Evolutionary conservation across 2,797 vertebrate species (phyloP).

Genomic region (Premnoplex brunnescens): DNA sequence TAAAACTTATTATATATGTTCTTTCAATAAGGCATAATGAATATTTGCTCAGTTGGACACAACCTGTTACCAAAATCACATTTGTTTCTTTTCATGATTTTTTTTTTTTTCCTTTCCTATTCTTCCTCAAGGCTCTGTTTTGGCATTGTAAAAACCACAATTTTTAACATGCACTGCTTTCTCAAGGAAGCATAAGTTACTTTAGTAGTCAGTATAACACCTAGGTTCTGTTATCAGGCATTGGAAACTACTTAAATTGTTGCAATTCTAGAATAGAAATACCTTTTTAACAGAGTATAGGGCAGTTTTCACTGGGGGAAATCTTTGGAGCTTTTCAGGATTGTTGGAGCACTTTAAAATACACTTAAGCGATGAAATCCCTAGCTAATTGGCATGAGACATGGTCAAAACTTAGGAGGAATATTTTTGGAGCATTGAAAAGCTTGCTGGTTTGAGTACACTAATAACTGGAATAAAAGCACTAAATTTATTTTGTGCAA

Average conservation of each 20-base stretch:
- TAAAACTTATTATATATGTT: neutral
- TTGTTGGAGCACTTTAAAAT: neutral
- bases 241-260: neutral
- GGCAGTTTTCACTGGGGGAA: neutral
- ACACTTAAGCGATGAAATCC: neutral
- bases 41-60: neutral
- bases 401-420: neutral
- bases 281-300: neutral
- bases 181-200: neutral
- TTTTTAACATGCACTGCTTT: neutral
- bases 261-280: neutral
- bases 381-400: neutral
- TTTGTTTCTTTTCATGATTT: neutral
- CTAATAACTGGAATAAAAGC: neutral
- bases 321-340: neutral
- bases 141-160: neutral
- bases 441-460: neutral
- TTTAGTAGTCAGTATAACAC: neutral
- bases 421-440: neutral
- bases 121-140: neutral
- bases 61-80: neutral
- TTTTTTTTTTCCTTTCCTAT: neutral
- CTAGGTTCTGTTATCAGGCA: neutral
- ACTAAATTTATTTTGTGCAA: neutral
- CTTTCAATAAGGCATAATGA: neutral